Percentiles rank a stretch among this genome's conserved stretches.
Conservation (phyloP, 1,140 invertebrate genomes). For the Harlomillsia oculata region DNA sequence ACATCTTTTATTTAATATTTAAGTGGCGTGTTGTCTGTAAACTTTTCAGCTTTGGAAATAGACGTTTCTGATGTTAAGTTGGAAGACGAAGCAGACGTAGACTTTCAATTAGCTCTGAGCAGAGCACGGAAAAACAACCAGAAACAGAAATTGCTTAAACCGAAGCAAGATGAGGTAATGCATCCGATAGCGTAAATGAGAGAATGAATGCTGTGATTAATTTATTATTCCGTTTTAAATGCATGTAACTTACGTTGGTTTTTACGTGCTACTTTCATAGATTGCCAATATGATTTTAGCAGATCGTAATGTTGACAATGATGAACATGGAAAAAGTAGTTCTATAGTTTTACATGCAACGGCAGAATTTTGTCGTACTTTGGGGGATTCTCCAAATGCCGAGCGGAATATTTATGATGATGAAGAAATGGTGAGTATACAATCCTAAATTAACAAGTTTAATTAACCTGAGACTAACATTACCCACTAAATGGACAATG, state of each 20-base stretch:
- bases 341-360: slow-evolving; percentile 82
- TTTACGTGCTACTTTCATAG: too few relatives aligned
- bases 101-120: slow-evolving; percentile 61
- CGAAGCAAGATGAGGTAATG: slow-evolving; percentile 9
- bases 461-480: too few relatives aligned
- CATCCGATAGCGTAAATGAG: neutral
- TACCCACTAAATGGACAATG: neutral
- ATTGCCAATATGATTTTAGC: slow-evolving; percentile 22
- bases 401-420: slow-evolving; percentile 75
- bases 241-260: too few relatives aligned
- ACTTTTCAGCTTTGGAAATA: slow-evolving; percentile 39
- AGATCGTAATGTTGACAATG: neutral
- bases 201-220: neutral
- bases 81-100: slow-evolving; percentile 67
- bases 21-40: too few relatives aligned
- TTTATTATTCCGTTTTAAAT: too few relatives aligned
- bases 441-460: too few relatives aligned
- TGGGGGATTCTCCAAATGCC: slow-evolving; percentile 91
- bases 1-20: slow-evolving; percentile 5
- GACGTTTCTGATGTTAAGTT: slow-evolving; percentile 53
- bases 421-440: slow-evolving; percentile 60
- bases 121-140: slow-evolving; percentile 64
- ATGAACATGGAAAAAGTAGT: slow-evolving; percentile 5
- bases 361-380: slow-evolving; percentile 90
- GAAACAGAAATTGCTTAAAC: slow-evolving; percentile 38